phyloP scores from a whole-genome alignment of 1,140 invertebrate genomes.

The Macrocentrus cingulum region DNA sequence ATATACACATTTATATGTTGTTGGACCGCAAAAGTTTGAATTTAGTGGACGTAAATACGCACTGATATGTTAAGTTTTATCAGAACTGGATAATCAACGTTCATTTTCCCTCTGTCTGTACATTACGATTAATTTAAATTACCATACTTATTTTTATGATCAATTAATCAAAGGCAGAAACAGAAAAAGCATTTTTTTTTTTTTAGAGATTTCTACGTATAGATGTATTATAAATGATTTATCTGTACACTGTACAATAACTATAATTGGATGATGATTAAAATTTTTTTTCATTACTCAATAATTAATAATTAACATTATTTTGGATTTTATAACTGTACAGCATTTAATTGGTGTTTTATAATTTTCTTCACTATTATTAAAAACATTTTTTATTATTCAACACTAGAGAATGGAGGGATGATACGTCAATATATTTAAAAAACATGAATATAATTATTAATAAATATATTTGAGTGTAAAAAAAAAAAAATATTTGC shows the following conservation, averaged over 20 bases:
- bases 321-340: conserved; percentile 21
- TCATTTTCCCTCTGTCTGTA: conserved; percentile 9
- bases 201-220: conserved; percentile 8
- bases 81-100: too few relatives aligned
- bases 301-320: conserved; percentile 23
- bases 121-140: conserved; percentile 28
- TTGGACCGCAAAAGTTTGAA: too few relatives aligned
- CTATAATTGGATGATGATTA: conserved; percentile 28
- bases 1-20: not conserved
- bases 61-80: too few relatives aligned
- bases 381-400: too few relatives aligned
- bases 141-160: too few relatives aligned
- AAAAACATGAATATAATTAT: conserved; percentile 2
- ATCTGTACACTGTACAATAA: conserved; percentile 43
- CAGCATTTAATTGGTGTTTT: conserved; percentile 24
- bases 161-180: too few relatives aligned
- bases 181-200: conserved; percentile 16
- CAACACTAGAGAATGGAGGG: conserved; percentile 37
- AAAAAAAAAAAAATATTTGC: not conserved
- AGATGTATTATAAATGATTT: conserved; percentile 15
- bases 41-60: too few relatives aligned
- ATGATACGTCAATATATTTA: conserved; percentile 27
- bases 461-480: not conserved
- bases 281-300: conserved; percentile 26
- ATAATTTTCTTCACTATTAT: not conserved